Base-by-base conservation (phyloP, 2,113 vertebrate genomes). In the Sakesphorus luctuosus region DNA sequence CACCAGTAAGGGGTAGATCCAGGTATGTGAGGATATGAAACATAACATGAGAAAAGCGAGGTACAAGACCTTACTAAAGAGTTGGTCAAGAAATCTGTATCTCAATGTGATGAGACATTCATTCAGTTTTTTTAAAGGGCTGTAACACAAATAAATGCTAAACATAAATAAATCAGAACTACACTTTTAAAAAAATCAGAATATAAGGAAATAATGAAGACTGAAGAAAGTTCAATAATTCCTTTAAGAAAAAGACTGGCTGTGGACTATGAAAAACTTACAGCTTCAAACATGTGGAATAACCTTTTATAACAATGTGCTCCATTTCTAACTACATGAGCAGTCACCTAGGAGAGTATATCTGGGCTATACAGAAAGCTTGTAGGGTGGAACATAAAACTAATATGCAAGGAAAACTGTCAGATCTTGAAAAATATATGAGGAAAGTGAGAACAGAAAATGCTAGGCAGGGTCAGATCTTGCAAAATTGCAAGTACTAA, bases 391-490 rank as follows among this genome's bases (percentile, higher is more conserved):
- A 81, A 94, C 47, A 90, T 56, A 17, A 81, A 93, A 72, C 66
- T 81, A 95, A 89, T 84, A 92, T 47, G 76, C 38, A 61, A 88
- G 33, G 20, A 84, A 95, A 95, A 86, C 61, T 81, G 43, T 90
- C 76, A 92, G 79, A 94, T 95, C 67, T 92, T 78, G 92, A 67
- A 69, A 96, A 94, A 92, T 76, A 80, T 17, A 80, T 17, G 36
- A 79, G 88, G 67, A 84, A 92, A 92, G 65, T 62, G 38, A 93
- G 55, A 96, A 88, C 13, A 59, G 75, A 92, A 92, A 71, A 94
- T 74, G 50, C 43, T 66, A 89, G 50, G 55, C 55, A 84, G 73
- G 76, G 83, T 93, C 65, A 94, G 50, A 47, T 81, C 86, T 74
- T 78, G 79, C 59, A 92, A 89, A 95, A 93, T 10, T 86, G 35